Conservation (phyloP, 2,888 invertebrate species). For the Erebia palarica region DNA sequence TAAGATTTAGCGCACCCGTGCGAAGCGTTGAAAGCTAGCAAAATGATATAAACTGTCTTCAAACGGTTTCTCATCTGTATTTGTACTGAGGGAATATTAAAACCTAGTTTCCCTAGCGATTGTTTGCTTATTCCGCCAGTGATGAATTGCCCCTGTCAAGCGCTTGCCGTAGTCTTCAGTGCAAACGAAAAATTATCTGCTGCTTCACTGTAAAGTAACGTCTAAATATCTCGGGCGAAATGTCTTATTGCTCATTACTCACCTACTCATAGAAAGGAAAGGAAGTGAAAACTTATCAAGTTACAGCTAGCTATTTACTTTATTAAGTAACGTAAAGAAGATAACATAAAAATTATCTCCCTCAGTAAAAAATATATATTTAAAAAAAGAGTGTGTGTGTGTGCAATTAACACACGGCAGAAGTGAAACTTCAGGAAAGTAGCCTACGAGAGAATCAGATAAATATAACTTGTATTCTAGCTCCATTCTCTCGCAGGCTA, state of each 20-base stretch:
- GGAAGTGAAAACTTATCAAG: not conserved
- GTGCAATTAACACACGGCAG: too few species aligned
- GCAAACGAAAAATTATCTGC: constrained; percentile 16
- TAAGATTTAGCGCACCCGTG: too few species aligned
- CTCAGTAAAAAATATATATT: too few species aligned
- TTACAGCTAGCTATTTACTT: too few species aligned
- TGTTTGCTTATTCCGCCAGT: constrained; percentile 16
- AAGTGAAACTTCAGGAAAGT: too few species aligned
- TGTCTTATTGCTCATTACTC: constrained; percentile 2
- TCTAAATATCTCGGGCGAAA: constrained; percentile 26
- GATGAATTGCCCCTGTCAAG: constrained; percentile 17
- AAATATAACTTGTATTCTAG: too few species aligned
- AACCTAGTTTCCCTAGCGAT: constrained; percentile 8
- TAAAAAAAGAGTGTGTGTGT: too few species aligned
- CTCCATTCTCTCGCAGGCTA: too few species aligned
- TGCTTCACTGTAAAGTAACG: constrained; percentile 25
- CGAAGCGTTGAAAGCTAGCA: too few species aligned
- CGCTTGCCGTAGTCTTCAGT: not conserved
- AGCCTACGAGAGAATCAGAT: too few species aligned
- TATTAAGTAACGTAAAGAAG: too few species aligned
- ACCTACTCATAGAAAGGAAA: not conserved
- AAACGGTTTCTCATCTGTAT: not conserved
- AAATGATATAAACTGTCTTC: not conserved
- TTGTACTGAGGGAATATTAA: not conserved
- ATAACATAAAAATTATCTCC: too few species aligned